Evolutionary conservation across 2,113 vertebrate genomes (phyloP).

Genomic region (Plotosus lineatus): DNA sequence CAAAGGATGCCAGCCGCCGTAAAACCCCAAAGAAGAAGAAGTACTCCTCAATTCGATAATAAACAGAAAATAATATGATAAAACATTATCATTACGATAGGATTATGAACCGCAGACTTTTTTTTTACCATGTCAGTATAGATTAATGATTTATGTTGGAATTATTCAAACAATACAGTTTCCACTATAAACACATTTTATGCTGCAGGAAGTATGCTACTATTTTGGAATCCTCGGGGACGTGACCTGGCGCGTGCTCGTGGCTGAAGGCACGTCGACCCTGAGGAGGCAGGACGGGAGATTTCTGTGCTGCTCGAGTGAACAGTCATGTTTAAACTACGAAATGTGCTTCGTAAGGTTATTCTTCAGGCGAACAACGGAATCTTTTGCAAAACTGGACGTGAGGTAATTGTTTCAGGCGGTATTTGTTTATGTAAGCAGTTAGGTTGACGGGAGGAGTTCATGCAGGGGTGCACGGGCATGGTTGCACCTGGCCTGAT

Average conservation of each 20-base stretch:
- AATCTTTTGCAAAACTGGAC: background rate
- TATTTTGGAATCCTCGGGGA: background rate
- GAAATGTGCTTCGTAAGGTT: slow-evolving; percentile 15
- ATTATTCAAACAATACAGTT: background rate
- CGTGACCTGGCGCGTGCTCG: background rate
- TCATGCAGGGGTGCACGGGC: background rate
- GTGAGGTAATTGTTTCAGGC: background rate
- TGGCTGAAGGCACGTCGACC: slow-evolving; percentile 11
- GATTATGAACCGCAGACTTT: background rate
- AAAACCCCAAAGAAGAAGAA: no score
- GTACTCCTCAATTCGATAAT: no score
- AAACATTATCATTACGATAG: background rate
- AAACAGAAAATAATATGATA: background rate
- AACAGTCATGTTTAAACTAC: slow-evolving; percentile 24
- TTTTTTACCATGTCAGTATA: background rate
- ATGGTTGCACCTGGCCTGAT: background rate
- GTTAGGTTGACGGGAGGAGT: background rate
- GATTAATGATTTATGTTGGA: background rate
- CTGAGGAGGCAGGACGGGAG: background rate
- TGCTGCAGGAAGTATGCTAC: background rate
- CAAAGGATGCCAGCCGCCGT: no score
- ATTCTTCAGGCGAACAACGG: background rate
- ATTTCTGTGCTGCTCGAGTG: background rate
- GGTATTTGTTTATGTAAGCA: background rate
- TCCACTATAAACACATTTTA: no score